Evolutionary conservation across 2,113 vertebrate genomes (phyloP), one percentile per base, ranked within the genome.

Genomic region (Phaethon lepturus): DNA sequence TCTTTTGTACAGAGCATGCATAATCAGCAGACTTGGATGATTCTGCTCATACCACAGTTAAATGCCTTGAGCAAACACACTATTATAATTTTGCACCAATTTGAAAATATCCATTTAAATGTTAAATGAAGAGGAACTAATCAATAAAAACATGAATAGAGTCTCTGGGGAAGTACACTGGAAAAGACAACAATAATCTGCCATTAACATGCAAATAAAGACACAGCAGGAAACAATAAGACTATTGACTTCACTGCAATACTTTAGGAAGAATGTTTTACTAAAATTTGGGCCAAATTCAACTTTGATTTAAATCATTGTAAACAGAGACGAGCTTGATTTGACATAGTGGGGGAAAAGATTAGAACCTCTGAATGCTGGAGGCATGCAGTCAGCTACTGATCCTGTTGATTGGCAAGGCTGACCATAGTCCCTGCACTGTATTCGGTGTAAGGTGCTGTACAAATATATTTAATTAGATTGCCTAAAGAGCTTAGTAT

Each of bases 111-210:
- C 86, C 71, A 96, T 95, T 95, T 95, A 94, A 96, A 95, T 95
- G 95, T 97, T 97, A 93, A 97, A 96, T 97, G 95, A 97, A 97
- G 95, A 96, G 96, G 76, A 97, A 97, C 95, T 96, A 98, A 97
- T 98, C 95, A 95, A 97, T 96, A 96, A 96, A 96, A 98, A 94
- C 69, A 81, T 78, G 95, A 78, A 73, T 44, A 49, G 38, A 85
- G 55, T 95, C 96, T 97, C 96, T 20, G 71, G 86, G 96, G 96
- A 91, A 82, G 95, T 90, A 88, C 80, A 83, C n/a, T 91, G 92
- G 86, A 90, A 92, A 79, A 75, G 29, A 52, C 53, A 86, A 94
- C 47, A 80, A 77, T 95, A 86, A 92, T 85, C 93, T 92, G 95
- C 63, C 72, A 94, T 97, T 96, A 95, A 89, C 94, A 82, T 96